phyloP scores from a whole-genome alignment of 2,888 invertebrate species.

The Papilio protenor region DNA sequence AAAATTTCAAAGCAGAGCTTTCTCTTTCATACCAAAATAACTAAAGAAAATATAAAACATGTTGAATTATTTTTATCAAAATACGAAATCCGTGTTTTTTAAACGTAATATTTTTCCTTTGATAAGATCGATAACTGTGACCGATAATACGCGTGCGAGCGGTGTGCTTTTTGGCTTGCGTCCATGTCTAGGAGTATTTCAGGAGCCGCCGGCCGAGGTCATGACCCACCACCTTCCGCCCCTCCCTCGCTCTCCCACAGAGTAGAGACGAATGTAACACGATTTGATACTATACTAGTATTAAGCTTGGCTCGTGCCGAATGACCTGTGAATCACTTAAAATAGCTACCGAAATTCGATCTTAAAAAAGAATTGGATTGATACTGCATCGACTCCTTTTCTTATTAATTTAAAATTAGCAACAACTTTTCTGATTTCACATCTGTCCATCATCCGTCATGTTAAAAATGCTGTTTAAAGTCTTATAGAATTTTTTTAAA shows the following conservation, averaged over 20 bases:
- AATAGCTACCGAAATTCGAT: neutral
- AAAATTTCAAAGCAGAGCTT: neutral
- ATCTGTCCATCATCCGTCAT: neutral
- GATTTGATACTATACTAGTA: slow-evolving; percentile 44
- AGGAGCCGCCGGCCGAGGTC: slow-evolving; percentile 64
- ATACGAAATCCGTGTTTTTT: neutral
- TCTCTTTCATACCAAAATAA: neutral
- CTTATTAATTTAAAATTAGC: neutral
- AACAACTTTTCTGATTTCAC: neutral
- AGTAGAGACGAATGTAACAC: slow-evolving; percentile 35
- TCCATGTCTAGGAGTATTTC: slow-evolving; percentile 67
- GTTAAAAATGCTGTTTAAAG: neutral
- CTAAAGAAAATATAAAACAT: neutral
- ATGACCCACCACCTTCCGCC: slow-evolving; percentile 67
- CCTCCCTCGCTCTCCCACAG: slow-evolving; percentile 37
- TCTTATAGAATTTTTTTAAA: neutral
- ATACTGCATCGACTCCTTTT: neutral
- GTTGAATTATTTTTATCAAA: slow-evolving; percentile 4
- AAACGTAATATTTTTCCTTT: slow-evolving; percentile 10
- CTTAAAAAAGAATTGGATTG: neutral
- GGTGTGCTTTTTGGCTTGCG: slow-evolving; percentile 59
- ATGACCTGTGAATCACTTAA: slow-evolving; percentile 12
- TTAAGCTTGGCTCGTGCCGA: slow-evolving; percentile 30
- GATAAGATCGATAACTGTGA: slow-evolving; percentile 29
- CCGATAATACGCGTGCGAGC: slow-evolving; percentile 30